Evolutionary conservation across 1,140 invertebrate species (phyloP), one percentile per base, ranked within the genome.

Genomic region (Drosophila sucinea): DNA sequence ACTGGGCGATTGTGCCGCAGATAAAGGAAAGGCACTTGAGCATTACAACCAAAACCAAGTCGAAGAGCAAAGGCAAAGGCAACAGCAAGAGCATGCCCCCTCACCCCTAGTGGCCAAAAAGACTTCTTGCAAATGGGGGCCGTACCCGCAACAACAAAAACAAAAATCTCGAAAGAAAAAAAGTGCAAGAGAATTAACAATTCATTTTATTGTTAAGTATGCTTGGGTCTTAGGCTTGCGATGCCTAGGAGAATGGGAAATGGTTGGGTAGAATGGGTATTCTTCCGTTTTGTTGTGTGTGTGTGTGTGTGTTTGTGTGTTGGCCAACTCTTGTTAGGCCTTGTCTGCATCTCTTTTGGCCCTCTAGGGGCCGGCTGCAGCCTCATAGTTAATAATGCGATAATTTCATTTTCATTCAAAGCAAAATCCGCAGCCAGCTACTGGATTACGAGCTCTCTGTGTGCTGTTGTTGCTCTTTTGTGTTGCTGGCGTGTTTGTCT

Each of bases 171-270:
- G 47, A 60, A 62, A 32, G 33, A 32, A 69, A 69, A 87, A 86
- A 82, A 73, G 83, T 84, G 84, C 84, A 87, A 78, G 70, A 73
- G 84, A 89, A 89, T 89, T 89, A 89, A 89, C 84, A 89, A 89
- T 89, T 89, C 84, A 89, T 89, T 89, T 89, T 89, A 89, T 89
- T 89, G 85, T 89, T 89, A 89, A 89, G 81, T 84, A 81, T 84
- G 73, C 74, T 38, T 38, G 40, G 44, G 54, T 47, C 51, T 66
- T 35, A 4, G 40, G 62, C 79, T 61, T 70, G 60, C 41, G 62
- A 73, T 51, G 44, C 44, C 68, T 30, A 56, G 47, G 25, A 29
- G 68, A 38, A 40, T 51, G 44, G 44, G 44, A 51, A 51, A 51
- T 51, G 44, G 64, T 67, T 38, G 6, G 56, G 54, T 38, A 54